A percentile compares a stretch with the other conserved stretches of the same genome.
phyloP scores from a whole-genome alignment of 1,140 invertebrate genomes.

The Aphis craccivora region DNA sequence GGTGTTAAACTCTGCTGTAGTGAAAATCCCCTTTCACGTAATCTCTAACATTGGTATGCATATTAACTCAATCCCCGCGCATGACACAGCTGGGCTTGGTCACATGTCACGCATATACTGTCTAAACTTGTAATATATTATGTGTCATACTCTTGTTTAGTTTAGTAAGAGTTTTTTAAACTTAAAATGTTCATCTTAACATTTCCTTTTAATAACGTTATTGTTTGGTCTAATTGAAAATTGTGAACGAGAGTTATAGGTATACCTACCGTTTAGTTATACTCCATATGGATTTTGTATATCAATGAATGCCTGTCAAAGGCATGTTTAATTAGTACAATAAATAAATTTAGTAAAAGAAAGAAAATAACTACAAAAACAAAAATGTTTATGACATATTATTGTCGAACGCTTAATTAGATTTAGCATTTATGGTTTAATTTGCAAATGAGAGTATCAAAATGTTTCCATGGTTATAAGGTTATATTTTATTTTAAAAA shows the following conservation, averaged over 20 bases:
- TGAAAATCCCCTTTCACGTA: background rate
- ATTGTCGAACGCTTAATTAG: background rate
- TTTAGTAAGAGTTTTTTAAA: background rate
- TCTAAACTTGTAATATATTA: background rate
- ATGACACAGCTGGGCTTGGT: background rate
- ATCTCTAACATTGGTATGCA: background rate
- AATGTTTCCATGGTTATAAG: background rate
- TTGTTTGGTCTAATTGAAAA: background rate
- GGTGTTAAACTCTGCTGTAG: background rate
- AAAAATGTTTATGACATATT: background rate
- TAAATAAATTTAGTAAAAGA: background rate
- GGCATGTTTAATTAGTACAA: background rate
- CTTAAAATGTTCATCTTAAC: background rate
- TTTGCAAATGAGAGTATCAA: background rate
- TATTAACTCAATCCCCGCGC: background rate
- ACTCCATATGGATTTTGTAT: too few relatives aligned
- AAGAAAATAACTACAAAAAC: background rate
- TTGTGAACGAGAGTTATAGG: background rate
- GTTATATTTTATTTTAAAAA: background rate
- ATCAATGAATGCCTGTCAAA: background rate
- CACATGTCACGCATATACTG: background rate
- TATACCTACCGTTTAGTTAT: background rate
- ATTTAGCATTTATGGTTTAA: background rate
- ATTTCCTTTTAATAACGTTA: background rate
- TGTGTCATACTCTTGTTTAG: background rate